phyloP scores from a whole-genome alignment of 2,888 invertebrate species.

The Fragum whitleyi region DNA sequence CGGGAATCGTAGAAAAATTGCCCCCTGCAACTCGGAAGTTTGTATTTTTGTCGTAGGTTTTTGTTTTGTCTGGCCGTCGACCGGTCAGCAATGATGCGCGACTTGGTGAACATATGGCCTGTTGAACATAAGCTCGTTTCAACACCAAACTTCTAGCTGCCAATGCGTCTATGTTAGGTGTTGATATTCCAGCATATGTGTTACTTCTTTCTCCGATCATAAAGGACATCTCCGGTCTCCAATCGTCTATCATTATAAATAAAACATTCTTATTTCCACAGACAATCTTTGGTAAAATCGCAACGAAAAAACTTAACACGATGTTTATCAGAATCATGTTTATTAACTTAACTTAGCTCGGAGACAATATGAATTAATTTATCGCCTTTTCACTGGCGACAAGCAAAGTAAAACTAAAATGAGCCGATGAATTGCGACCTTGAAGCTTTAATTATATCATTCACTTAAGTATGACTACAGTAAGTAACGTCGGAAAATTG shows the following conservation, averaged over 20 bases:
- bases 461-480: no score
- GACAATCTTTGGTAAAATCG: background rate
- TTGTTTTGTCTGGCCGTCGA: background rate
- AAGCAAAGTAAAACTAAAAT: background rate
- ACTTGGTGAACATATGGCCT: conserved; percentile 11
- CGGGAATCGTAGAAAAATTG: conserved; percentile 15
- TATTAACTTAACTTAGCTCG: background rate
- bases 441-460: no score
- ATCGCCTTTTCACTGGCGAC: background rate
- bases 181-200: background rate
- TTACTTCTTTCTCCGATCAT: background rate
- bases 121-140: conserved; percentile 13
- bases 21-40: conserved; percentile 7
- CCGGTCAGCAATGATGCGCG: conserved; percentile 3
- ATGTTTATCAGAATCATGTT: background rate
- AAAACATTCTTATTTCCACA: background rate
- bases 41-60: background rate
- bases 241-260: conserved; percentile 13
- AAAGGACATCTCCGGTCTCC: conserved; percentile 12
- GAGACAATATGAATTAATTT: background rate
- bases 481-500: no score
- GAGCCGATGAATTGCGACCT: no score
- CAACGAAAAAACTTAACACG: background rate
- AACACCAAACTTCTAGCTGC: conserved; percentile 4
- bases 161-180: conserved; percentile 3